Percentiles rank a stretch among this genome's conserved stretches.
Evolutionary conservation across 2,888 invertebrate species (phyloP).

Genomic region (Ornithoptera alexandrae): DNA sequence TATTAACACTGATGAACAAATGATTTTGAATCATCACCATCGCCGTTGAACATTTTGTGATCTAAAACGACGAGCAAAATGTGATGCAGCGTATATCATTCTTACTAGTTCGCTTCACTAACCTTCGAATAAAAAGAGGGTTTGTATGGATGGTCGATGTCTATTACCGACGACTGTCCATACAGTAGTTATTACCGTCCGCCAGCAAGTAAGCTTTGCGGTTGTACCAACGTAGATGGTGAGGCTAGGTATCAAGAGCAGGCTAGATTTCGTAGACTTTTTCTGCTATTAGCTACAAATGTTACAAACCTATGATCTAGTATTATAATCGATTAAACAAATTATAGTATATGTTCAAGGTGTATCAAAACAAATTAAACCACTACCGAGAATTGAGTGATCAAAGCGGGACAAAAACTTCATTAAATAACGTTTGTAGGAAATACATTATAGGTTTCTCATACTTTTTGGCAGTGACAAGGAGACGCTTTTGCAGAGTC

Average conservation of each 20-base stretch:
- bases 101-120: too few species aligned
- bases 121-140: too few species aligned
- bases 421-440: conserved; percentile 41
- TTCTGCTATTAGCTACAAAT: background rate
- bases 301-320: background rate
- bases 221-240: too few species aligned
- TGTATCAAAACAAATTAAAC: conserved; percentile 27
- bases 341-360: conserved; percentile 15
- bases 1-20: too few species aligned
- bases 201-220: too few species aligned
- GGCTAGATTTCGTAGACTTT: background rate
- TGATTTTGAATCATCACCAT: too few species aligned
- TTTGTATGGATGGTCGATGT: too few species aligned
- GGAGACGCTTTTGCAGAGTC: conserved; percentile 36
- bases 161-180: too few species aligned
- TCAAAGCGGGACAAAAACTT: conserved; percentile 35
- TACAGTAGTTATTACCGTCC: too few species aligned
- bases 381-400: conserved; percentile 28
- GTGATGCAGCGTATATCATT: too few species aligned
- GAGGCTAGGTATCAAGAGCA: background rate
- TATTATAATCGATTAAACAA: conserved; percentile 5
- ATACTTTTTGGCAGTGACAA: conserved; percentile 40
- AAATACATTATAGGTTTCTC: conserved; percentile 52
- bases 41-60: too few species aligned
- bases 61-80: too few species aligned